Base-by-base conservation (phyloP, 2,888 invertebrate genomes). In the Zhengitettix transpicula region DNA sequence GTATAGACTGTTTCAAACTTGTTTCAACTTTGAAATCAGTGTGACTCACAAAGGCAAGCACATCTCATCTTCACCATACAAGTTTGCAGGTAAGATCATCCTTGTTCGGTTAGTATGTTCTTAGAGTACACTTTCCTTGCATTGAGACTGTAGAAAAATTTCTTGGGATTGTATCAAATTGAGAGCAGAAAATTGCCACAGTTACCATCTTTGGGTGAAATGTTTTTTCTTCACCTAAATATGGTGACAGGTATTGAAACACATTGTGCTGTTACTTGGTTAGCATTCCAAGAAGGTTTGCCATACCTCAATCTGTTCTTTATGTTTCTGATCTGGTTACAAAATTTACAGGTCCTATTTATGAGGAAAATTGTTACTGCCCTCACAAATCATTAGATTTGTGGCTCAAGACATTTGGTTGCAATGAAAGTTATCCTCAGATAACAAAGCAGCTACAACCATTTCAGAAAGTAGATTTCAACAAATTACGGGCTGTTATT, bases 281-380 rank as follows among this genome's bases (percentile, higher is more conserved):
- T 28, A 28, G 28, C 2, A 28, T 28, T 28, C 2, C 28, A 28
- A 28, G 28, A 28, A 28, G 2, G 28, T 28, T n/a, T 28, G 7
- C 28, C 2, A 28, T 28, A 5, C 28, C 7, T 28, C 28, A 28
- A n/a, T 28, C 28, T 28, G 7, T 28, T 28, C 7, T 28, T 28
- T 28, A 5, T 28, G 2, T n/a, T n/a, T n/a, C n/a, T n/a, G n/a
- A n/a, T n/a, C n/a, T n/a, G n/a, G n/a, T 28, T 28, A 28, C 28
- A 28, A 28, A 28, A 28, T 67, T 74, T 74, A 57, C 72, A 84
- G 85, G 83, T 62, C 78, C 80, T 58, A 76, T 90, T 9, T 82
- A 85, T 68, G 81, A 89, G 61, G 95, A 95, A 68, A 83, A 86
- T 65, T 96, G 96, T 71, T 73, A 85, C 66, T 96, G 96, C 69